phyloP scores from a whole-genome alignment of 2,797 vertebrate species.

The Delichon dasypus region DNA sequence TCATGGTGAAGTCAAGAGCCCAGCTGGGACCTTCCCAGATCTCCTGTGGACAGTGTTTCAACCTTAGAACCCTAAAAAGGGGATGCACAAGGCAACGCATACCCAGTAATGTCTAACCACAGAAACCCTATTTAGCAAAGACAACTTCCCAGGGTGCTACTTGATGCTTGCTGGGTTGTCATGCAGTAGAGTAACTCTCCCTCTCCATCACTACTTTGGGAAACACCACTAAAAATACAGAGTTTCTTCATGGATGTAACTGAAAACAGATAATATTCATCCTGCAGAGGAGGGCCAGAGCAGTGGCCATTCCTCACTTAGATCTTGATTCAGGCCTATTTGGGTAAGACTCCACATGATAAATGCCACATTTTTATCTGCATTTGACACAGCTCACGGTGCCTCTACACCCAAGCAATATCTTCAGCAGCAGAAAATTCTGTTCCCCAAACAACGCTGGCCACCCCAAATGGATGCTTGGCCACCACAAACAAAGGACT shows the following conservation, averaged over 20 bases:
- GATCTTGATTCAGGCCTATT: not conserved
- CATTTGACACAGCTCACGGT: accelerated
- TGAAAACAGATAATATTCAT: not conserved
- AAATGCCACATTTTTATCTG: not conserved
- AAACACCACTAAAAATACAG: not conserved
- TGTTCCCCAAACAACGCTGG: not conserved
- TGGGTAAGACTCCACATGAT: not conserved
- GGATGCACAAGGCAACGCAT: not conserved
- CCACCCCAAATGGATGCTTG: accelerated
- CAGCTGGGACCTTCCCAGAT: not conserved
- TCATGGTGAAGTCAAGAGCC: not conserved
- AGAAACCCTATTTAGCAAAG: not conserved
- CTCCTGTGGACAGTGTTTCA: not conserved
- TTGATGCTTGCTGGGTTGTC: not conserved
- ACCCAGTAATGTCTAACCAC: not conserved
- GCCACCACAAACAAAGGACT: not conserved
- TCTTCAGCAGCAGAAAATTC: not conserved
- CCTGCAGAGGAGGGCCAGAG: not conserved
- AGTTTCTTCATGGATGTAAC: not conserved
- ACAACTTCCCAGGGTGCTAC: not conserved
- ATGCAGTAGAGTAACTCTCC: not conserved
- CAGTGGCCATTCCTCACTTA: not conserved
- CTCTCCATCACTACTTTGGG: not conserved
- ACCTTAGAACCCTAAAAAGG: not conserved
- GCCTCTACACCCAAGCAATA: not conserved